phyloP scores from a whole-genome alignment of 2,113 vertebrate genomes.

The Mesembrinibis cayennensis region DNA sequence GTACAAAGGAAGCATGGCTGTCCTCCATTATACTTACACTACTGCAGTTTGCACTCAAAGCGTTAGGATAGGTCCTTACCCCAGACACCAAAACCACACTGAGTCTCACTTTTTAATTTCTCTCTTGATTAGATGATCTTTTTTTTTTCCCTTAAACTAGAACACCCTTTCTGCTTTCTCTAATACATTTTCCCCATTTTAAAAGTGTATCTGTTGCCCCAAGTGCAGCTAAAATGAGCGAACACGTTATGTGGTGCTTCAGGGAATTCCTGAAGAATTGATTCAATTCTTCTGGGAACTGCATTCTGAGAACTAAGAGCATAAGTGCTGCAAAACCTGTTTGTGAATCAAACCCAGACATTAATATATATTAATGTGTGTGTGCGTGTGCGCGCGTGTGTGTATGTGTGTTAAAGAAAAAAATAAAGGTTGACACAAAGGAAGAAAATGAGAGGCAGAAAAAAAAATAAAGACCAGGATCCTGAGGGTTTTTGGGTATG shows the following conservation, averaged over 20 bases:
- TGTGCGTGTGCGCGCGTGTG: neutral
- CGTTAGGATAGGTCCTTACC: neutral
- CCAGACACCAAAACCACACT: neutral
- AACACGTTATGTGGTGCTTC: slow-evolving; percentile 28
- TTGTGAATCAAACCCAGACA: slow-evolving; percentile 52
- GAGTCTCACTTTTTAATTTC: neutral
- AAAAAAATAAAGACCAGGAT: neutral
- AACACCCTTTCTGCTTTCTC: neutral
- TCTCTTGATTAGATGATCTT: neutral
- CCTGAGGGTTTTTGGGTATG: neutral
- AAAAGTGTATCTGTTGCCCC: slow-evolving; percentile 30
- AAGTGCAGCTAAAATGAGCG: slow-evolving; percentile 3
- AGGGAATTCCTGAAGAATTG: slow-evolving; percentile 59
- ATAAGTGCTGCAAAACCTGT: slow-evolving; percentile 34
- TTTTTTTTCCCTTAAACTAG: slow-evolving; percentile 9
- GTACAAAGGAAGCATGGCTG: neutral
- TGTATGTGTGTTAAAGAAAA: neutral
- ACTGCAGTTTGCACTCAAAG: neutral
- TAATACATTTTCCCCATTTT: neutral
- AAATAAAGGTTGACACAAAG: slow-evolving; percentile 16
- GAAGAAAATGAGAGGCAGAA: neutral
- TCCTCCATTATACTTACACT: neutral
- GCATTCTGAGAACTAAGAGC: slow-evolving; percentile 41
- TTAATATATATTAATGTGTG: neutral
- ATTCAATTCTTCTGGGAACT: slow-evolving; percentile 48